Evolutionary conservation across 2,888 invertebrate species (phyloP), one percentile per base, ranked within the genome.

Genomic region (Tiliacea citrago): DNA sequence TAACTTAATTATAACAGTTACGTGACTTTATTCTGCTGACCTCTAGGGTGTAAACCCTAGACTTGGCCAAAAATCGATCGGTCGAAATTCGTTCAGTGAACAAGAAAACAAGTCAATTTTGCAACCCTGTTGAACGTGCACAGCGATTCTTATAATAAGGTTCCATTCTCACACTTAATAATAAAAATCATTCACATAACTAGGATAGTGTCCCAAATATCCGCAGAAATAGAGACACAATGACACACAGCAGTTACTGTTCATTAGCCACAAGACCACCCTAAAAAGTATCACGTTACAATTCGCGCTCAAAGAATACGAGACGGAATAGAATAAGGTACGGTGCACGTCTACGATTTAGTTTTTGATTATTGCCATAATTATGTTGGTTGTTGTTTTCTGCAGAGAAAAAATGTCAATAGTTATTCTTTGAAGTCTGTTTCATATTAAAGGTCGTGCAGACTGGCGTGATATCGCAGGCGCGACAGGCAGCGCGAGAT

Each of bases 231-330:
- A 73, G 2, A 60, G 16, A 69, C 72, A 79, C 62, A 12, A 0
- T 35, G n/a, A 21, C 18, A 51, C 18, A 51, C 55, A 60, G 49
- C 47, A 67, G 70, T 63, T 60, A 68, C 69, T 75, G 63, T 79
- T 86, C 73, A 82, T 86, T 86, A 86, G 73, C 79, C 60, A 65
- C 80, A 55, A 61, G 70, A 68, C 61, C 68, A 45, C 47, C 68
- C 62, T 71, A 72, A 80, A 81, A 81, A 80, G 77, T 76, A 76
- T 86, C 78, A 60, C 49, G 66, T 86, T 86, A 70, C 86, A 47
- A 65, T 61, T 76, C 58, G 73, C 66, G 60, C 45, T 62, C 4
- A 4, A 58, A 18, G 73, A 73, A 63, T 73, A 81, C 61, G 69
- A 77, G 55, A 77, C 35, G 35, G 21, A 42, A 65, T 29, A 60